Conservation (phyloP, 2,113 vertebrate species). For the Mus musculus region GRCm39 chr17:48241501-48242000, state of each 20-base stretch:
- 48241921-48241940: neutral
- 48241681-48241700: conserved; percentile 78
- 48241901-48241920: neutral
- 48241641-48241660: conserved; percentile 83
- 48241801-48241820: neutral
- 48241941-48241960: neutral
- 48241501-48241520: neutral
- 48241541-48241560: neutral
- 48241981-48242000: neutral
- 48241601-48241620: conserved; percentile 68
- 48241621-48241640: conserved; percentile 80
- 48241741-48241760: neutral
- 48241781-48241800: accelerated
- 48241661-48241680: conserved; percentile 82
- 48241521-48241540: neutral
- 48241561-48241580: neutral
- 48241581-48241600: neutral
- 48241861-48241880: neutral
- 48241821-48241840: neutral
- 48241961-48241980: neutral
- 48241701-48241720: neutral
- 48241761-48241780: neutral
- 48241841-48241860: neutral
- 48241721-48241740: neutral
- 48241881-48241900: neutral